Conservation (phyloP, 1,140 invertebrate species). For the Procambarus clarkii region DNA sequence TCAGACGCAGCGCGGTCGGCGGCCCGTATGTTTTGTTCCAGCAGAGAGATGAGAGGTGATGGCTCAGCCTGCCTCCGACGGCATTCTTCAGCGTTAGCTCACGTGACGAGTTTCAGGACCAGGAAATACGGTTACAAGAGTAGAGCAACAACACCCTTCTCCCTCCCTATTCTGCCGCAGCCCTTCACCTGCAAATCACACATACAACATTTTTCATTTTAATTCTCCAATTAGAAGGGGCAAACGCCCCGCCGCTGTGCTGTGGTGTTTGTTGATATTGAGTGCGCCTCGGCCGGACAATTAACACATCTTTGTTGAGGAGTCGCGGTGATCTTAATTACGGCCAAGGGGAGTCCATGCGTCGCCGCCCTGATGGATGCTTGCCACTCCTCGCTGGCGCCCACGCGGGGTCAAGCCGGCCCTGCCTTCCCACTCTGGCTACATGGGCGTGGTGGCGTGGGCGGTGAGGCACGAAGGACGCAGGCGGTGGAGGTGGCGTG, state of each 20-base stretch:
- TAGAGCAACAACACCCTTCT: too few species aligned
- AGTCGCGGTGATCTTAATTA: slow-evolving; percentile 45
- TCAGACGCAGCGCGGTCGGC: background rate
- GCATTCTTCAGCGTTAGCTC: background rate
- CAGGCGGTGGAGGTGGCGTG: background rate
- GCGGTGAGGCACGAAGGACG: background rate
- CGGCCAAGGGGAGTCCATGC: background rate
- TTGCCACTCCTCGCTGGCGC: slow-evolving; percentile 30
- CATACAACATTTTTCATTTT: too few species aligned
- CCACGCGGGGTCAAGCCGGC: background rate
- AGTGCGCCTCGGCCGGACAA: slow-evolving; percentile 24
- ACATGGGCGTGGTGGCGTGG: background rate
- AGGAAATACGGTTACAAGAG: too few species aligned
- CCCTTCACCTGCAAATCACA: too few species aligned
- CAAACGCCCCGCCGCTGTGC: slow-evolving; percentile 13
- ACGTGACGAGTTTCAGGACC: background rate
- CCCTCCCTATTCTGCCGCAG: too few species aligned
- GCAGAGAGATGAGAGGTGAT: background rate
- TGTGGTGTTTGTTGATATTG: slow-evolving; percentile 33
- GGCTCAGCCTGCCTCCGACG: background rate
- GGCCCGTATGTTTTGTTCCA: background rate
- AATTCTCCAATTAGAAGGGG: slow-evolving; percentile 21
- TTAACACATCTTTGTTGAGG: slow-evolving; percentile 49
- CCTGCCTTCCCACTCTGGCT: background rate
- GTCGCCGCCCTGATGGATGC: slow-evolving; percentile 40